Conservation (phyloP, 2,797 vertebrate genomes). For the Aphelocoma californica region DNA sequence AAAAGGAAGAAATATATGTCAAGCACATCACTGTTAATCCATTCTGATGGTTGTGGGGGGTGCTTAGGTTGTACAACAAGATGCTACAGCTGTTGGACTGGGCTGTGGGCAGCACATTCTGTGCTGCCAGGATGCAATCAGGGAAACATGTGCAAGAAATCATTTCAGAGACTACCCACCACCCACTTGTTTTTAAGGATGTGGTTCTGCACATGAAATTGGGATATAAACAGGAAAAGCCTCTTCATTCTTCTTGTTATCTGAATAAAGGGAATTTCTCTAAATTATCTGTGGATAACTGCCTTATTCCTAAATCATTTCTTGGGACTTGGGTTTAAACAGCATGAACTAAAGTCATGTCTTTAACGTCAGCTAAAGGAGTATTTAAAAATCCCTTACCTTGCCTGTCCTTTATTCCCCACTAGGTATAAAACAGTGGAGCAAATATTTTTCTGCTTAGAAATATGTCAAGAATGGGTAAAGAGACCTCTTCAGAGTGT, state of each 20-base stretch:
- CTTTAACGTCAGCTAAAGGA: not conserved
- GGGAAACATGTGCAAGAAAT: not conserved
- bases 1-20: not conserved
- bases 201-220: not conserved
- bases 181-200: not conserved
- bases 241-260: not conserved
- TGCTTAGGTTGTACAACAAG: not conserved
- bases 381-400: not conserved
- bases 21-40: not conserved
- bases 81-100: not conserved
- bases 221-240: not conserved
- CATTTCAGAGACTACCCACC: not conserved
- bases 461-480: not conserved
- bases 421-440: not conserved
- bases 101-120: not conserved
- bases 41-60: not conserved
- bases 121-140: not conserved
- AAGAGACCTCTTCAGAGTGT: not conserved
- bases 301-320: not conserved
- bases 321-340: not conserved
- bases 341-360: not conserved
- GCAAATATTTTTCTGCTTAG: not conserved
- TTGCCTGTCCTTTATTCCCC: not conserved
- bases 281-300: not conserved
- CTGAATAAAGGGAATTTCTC: not conserved